Evolutionary conservation across 2,113 vertebrate genomes (phyloP).

Genomic region (Cervus canadensis): DNA sequence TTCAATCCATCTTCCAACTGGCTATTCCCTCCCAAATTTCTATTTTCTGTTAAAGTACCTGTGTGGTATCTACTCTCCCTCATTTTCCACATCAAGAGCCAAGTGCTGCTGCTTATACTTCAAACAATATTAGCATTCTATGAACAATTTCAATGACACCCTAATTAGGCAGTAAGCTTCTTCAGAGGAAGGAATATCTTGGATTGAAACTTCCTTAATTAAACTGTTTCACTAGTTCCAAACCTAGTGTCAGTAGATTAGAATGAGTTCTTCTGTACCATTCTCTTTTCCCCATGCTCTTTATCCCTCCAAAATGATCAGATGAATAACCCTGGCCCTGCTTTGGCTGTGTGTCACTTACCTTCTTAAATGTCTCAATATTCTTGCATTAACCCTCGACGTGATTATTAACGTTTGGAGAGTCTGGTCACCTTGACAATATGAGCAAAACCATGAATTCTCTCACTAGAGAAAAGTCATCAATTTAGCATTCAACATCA

Average conservation of each 20-base stretch:
- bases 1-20: neutral
- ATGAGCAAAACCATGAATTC: neutral
- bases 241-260: neutral
- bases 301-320: neutral
- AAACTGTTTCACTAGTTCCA: neutral
- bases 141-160: neutral
- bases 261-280: neutral
- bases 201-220: neutral
- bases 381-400: neutral
- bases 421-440: neutral
- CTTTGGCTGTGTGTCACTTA: neutral
- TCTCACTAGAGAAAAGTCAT: neutral
- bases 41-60: neutral
- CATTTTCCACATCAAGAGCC: neutral
- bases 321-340: neutral
- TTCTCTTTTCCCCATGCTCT: neutral
- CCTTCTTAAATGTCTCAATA: neutral
- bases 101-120: neutral
- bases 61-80: neutral
- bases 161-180: neutral
- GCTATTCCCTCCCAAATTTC: neutral
- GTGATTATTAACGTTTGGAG: neutral
- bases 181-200: neutral
- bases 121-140: neutral
- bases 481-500: neutral